Base-by-base conservation (phyloP, 1,140 invertebrate genomes). In the Drosophila equinoxialis region DNA sequence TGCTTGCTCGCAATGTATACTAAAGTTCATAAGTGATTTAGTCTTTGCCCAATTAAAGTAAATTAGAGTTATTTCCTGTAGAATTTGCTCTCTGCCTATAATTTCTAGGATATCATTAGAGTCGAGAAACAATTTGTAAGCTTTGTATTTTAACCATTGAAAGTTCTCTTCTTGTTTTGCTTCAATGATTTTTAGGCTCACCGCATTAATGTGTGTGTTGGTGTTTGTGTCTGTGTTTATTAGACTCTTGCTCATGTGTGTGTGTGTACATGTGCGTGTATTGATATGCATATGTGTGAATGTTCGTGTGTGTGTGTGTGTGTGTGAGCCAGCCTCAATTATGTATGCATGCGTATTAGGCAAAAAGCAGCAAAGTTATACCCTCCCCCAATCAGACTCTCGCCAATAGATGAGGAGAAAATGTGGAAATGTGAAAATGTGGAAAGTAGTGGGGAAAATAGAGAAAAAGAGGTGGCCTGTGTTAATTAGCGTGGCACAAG, bases 311-410 rank as follows among this genome's bases (percentile, higher is more conserved):
- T 17, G 17, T 2, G 20, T 1, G 48, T 13, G 6, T 42, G 41
- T 64, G 66, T 68, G 60, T 45, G 73, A 48, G 74, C 74, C 51
- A 57, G 60, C 71, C 62, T 48, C 79, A 85, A 81, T 86, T 86
- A 79, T 81, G 71, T 81, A 85, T 86, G 82, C 82, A 85, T 86
- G 75, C 66, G 82, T 85, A 82, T 85, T 86, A 79, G 78, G 39
- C 62, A 73, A 83, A 79, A 71, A 79, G 68, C 41, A 67, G 67
- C 67, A 81, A 81, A 86, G 62, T 69, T 73, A 37, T 10, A 14
- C 0, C 4, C 33, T 41, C 17, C 4, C 33, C 61, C 17, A 33
- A 41, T 14, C 41, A 42, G 41, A 41, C 60, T 41, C 60, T 42
- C 58, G 58, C 45, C 45, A 51, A 51, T 51, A 51, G 57, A 61